Evolutionary conservation across 2,888 invertebrate species (phyloP).

Genomic region (Epinotia bilunana): DNA sequence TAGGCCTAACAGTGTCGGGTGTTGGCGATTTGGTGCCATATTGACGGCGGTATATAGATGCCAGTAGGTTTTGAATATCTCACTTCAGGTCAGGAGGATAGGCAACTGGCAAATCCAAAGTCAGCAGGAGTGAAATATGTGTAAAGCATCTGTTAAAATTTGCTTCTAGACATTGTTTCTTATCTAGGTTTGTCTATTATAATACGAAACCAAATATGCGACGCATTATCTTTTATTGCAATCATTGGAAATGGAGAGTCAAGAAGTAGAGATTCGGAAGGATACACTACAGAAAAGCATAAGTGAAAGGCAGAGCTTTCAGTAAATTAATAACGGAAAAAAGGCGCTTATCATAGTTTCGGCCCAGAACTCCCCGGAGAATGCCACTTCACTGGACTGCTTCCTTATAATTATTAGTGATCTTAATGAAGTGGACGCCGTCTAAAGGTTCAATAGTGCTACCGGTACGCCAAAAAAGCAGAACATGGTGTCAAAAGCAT

Average conservation of each 20-base stretch:
- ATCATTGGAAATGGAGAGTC: not conserved
- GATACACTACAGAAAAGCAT: not conserved
- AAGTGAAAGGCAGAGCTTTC: not conserved
- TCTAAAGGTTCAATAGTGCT: not conserved
- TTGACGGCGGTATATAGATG: too few relatives aligned
- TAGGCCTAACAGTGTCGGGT: too few relatives aligned
- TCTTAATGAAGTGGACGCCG: conserved; percentile 10
- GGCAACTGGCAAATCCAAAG: not conserved
- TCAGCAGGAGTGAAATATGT: not conserved
- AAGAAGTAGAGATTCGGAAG: conserved; percentile 4
- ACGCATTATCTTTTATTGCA: not conserved
- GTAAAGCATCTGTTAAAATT: not conserved
- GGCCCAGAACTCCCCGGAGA: not conserved
- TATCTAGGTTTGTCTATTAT: not conserved
- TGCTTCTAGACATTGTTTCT: not conserved
- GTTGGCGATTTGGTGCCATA: too few relatives aligned
- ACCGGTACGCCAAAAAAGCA: too few relatives aligned
- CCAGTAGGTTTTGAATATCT: too few relatives aligned
- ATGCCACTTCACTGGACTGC: not conserved
- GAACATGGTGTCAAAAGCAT: too few relatives aligned
- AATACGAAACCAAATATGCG: too few relatives aligned
- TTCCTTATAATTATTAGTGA: not conserved
- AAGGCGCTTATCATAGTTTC: not conserved
- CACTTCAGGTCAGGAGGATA: too few relatives aligned
- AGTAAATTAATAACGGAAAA: not conserved